Evolutionary conservation across 2,113 vertebrate species (phyloP), one percentile per base, ranked within the genome.

Genomic region (Columba livia): DNA sequence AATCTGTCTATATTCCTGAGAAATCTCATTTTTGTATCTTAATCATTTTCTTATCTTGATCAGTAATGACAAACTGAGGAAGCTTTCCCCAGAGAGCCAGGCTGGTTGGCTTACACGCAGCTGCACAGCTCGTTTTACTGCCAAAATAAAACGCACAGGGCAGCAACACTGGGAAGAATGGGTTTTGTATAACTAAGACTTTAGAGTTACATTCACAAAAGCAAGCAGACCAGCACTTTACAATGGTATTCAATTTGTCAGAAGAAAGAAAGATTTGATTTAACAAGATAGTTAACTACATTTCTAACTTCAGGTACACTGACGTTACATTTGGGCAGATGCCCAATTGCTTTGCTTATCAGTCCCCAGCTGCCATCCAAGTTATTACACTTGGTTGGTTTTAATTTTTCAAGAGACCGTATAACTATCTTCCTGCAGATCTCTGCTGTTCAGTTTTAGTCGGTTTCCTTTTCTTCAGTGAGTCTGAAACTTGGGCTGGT

Each of bases 331-430:
- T 32, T 74, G 75, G 60, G 71, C 48, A 48, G 47, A 4, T 74
- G 32, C 48, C 48, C 64, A 78, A 9, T 13, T 34, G 50, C 36
- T 87, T 81, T 42, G 53, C 75, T 73, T 42, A 7, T 69, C 75
- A 40, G 51, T 44, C 28, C 28, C 36, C 65, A 51, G 85, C 24
- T 91, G 71, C 64, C 79, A 77, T 56, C 50, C 28, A 42, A 34
- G n/a, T 2, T 54, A 11, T 8, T 86, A 12, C 28, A 13, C 28
- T 85, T 85, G 10, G 5, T 5, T 53, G 31, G 36, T 14, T 95
- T 81, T 93, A 70, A 57, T 91, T 79, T 88, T 90, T 61, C 65
- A 60, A 48, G 78, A 85, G 85, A 67, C 28, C 48, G 32, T 31
- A 16, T 3, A 12, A 38, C 31, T 88, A 4, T 77, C 56, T 48